phyloP scores from a whole-genome alignment of 2,888 invertebrate species.

The Tuta absoluta region DNA sequence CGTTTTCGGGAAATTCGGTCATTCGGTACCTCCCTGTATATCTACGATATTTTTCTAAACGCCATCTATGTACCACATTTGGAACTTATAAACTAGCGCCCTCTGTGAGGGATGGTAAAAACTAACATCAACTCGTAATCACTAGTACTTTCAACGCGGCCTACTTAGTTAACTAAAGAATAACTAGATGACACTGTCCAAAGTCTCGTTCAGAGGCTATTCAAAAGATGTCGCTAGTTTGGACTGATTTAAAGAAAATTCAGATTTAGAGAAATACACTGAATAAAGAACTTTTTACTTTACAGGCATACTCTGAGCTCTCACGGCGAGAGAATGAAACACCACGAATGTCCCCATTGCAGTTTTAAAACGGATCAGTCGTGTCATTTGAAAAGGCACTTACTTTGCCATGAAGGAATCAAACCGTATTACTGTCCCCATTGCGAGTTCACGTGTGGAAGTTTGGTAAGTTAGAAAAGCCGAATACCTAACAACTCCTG shows the following conservation, averaged over 20 bases:
- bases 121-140: not conserved
- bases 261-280: not conserved
- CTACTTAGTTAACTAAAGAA: not conserved
- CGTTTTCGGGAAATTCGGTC: too few relatives aligned
- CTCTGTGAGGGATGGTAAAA: not conserved
- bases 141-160: not conserved
- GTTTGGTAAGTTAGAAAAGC: conserved; percentile 81
- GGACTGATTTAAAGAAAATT: not conserved
- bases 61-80: not conserved
- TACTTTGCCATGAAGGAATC: conserved; percentile 88
- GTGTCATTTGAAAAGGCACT: conserved; percentile 89
- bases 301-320: conserved; percentile 81
- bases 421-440: conserved; percentile 94
- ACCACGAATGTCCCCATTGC: conserved; percentile 85
- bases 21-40: too few relatives aligned
- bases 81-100: not conserved
- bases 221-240: too few relatives aligned
- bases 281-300: conserved; percentile 25
- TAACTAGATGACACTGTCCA: not conserved
- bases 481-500: too few relatives aligned
- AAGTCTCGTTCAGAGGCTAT: too few relatives aligned
- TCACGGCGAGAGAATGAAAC: conserved; percentile 75
- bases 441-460: conserved; percentile 89
- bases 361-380: conserved; percentile 84
- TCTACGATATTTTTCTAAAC: too few relatives aligned